Evolutionary conservation across 2,797 vertebrate genomes (phyloP).

Genomic region (Hippopotamyrus pictus): DNA sequence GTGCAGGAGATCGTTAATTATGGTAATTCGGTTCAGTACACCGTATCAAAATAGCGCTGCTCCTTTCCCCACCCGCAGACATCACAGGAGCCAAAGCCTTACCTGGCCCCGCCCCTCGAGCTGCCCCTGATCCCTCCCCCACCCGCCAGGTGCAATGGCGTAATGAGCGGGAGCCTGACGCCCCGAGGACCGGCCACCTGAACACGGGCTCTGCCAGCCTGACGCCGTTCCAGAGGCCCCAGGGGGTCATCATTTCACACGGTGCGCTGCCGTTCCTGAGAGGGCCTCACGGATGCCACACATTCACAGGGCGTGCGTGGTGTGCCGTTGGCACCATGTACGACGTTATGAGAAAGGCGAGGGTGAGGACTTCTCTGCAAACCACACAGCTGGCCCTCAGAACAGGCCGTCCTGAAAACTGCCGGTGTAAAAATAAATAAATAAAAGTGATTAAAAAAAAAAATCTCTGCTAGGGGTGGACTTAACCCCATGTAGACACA

Average conservation of each 20-base stretch:
- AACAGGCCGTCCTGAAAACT: background rate
- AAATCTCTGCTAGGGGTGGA: background rate
- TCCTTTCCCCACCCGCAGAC: background rate
- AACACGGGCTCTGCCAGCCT: background rate
- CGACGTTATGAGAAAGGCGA: background rate
- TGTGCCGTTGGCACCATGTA: background rate
- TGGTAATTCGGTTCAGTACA: background rate
- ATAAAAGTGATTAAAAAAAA: background rate
- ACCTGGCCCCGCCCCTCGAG: background rate
- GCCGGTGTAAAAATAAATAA: background rate
- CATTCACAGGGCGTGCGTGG: background rate
- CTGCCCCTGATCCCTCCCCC: background rate
- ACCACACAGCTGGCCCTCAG: background rate
- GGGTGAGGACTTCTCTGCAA: background rate
- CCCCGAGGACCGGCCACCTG: background rate
- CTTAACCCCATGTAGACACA: background rate
- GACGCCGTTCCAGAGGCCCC: background rate
- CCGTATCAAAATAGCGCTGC: background rate
- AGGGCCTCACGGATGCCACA: background rate
- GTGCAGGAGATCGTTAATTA: background rate
- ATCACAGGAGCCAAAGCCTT: background rate
- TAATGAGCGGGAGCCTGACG: background rate
- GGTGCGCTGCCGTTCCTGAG: background rate
- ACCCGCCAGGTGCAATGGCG: background rate
- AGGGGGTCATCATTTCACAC: background rate